phyloP scores from a whole-genome alignment of 1,140 invertebrate genomes.

The Zeugodacus cucurbitae region DNA sequence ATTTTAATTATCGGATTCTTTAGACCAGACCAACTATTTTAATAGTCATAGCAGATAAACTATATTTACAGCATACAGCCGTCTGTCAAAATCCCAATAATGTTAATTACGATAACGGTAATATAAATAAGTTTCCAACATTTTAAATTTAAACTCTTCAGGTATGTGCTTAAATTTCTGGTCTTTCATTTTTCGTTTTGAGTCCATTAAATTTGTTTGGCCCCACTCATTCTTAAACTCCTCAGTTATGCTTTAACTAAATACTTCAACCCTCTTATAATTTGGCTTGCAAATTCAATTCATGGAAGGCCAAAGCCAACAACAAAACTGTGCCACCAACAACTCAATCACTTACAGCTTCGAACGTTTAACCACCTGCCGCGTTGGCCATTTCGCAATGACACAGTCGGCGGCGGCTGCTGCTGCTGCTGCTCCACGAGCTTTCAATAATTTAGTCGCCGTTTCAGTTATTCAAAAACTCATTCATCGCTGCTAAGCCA shows the following conservation, averaged over 20 bases:
- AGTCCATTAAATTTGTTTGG: background rate
- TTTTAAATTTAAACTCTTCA: no score
- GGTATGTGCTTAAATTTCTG: no score
- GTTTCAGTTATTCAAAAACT: background rate
- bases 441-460: background rate
- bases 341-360: background rate
- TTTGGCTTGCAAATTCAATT: background rate
- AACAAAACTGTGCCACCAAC: background rate
- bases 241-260: no score
- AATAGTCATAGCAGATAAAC: no score
- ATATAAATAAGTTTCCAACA: no score
- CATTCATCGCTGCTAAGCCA: background rate
- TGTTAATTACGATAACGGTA: no score
- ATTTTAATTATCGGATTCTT: no score
- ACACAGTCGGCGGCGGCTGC: background rate
- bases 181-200: background rate
- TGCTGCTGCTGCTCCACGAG: background rate
- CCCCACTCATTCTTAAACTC: no score
- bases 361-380: background rate
- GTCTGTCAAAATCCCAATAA: no score
- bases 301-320: background rate
- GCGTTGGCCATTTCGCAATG: background rate
- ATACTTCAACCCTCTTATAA: no score
- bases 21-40: no score
- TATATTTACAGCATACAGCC: no score